These are phyloP conservation scores for sheep (Ovis aries) DNA, from an alignment of 2,113 vertebrate genomes.

Conservation along the genomic window ARS-UI_Ramb_v3.0 NC_056054.1:27756501-27757000, in stretches of 20 bases:
- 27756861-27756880: neutral
- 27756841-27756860: neutral
- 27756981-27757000: neutral
- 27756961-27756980: neutral
- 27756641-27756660: neutral
- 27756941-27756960: neutral
- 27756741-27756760: neutral
- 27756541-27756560: neutral
- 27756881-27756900: neutral
- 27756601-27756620: neutral
- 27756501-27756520: neutral
- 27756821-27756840: neutral
- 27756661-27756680: neutral
- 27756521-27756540: neutral
- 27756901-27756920: neutral
- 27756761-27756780: neutral
- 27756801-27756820: neutral
- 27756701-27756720: neutral
- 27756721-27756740: neutral
- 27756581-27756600: neutral
- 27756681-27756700: neutral
- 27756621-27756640: neutral
- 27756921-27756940: neutral
- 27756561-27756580: neutral
- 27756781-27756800: neutral